A percentile compares a stretch with the other conserved stretches of the same genome.
Evolutionary conservation across 92 coral and sea anemone genomes (phyloP).

Genomic region (Palythoa heliodiscus): DNA sequence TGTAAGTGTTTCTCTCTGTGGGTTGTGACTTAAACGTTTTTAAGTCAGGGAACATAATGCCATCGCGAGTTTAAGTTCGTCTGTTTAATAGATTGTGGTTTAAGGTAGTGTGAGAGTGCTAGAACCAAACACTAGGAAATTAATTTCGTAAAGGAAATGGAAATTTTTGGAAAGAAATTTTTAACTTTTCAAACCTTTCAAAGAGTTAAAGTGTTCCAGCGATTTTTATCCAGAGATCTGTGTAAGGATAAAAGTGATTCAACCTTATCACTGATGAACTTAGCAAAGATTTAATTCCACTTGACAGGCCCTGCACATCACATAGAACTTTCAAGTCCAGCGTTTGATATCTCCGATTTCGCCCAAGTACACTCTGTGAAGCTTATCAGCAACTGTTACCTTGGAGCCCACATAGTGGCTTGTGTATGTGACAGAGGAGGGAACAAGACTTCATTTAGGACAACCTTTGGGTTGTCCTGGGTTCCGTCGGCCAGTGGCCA

Average conservation of each 20-base stretch:
- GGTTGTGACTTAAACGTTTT: no score
- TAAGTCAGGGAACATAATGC: not conserved
- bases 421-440: conserved; percentile 78
- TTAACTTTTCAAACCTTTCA: no score
- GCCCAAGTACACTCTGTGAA: conserved; percentile 61
- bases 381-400: conserved; percentile 70
- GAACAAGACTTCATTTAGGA: conserved; percentile 78
- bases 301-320: conserved; percentile 80
- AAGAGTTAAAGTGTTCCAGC: no score
- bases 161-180: no score
- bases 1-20: no score
- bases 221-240: no score
- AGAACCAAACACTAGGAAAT: no score
- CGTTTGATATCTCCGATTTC: conserved; percentile 64
- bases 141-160: no score
- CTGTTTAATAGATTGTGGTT: no score
- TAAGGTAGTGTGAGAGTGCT: no score
- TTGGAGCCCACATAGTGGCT: conserved; percentile 60
- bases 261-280: no score
- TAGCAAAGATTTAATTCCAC: not conserved
- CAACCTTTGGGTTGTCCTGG: conserved; percentile 74
- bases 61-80: not conserved
- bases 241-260: no score
- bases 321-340: conserved; percentile 74
- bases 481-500: conserved; percentile 61